Percentiles rank a stretch among this genome's conserved stretches.
phyloP scores from a whole-genome alignment of 2,113 vertebrate genomes.

The Xiphias gladius region DNA sequence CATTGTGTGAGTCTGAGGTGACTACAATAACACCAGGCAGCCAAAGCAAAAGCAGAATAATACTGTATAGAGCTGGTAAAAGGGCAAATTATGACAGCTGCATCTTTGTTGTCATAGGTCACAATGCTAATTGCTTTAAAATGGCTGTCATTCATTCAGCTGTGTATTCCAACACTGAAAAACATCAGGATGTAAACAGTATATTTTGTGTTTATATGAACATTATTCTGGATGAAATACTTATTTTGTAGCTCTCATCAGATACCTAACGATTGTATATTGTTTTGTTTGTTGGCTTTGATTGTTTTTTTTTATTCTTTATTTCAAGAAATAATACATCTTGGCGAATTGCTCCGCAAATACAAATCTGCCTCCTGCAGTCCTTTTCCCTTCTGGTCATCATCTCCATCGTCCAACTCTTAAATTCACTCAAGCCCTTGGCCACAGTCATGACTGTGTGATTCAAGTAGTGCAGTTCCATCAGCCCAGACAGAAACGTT shows the following conservation, averaged over 20 bases:
- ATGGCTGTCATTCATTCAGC: not conserved
- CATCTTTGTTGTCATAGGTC: not conserved
- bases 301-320: no score
- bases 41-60: not conserved
- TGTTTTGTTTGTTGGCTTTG: not conserved
- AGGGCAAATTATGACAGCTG: not conserved
- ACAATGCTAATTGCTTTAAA: conserved; percentile 6
- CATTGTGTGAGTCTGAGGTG: not conserved
- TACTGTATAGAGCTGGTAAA: not conserved
- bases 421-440: not conserved
- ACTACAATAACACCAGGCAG: conserved; percentile 2
- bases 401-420: not conserved
- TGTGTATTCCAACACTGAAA: not conserved
- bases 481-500: not conserved
- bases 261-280: no score
- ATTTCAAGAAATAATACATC: not conserved
- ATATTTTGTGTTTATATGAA: not conserved
- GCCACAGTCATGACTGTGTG: not conserved
- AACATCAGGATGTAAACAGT: not conserved
- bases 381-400: not conserved
- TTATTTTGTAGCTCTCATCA: not conserved
- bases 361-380: not conserved
- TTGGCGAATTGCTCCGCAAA: not conserved
- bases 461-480: not conserved
- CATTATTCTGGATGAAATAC: not conserved